Percentiles rank a stretch among this genome's conserved stretches.
phyloP scores from a whole-genome alignment of 2,797 vertebrate genomes.

The Phyllotis vaccarum region DNA sequence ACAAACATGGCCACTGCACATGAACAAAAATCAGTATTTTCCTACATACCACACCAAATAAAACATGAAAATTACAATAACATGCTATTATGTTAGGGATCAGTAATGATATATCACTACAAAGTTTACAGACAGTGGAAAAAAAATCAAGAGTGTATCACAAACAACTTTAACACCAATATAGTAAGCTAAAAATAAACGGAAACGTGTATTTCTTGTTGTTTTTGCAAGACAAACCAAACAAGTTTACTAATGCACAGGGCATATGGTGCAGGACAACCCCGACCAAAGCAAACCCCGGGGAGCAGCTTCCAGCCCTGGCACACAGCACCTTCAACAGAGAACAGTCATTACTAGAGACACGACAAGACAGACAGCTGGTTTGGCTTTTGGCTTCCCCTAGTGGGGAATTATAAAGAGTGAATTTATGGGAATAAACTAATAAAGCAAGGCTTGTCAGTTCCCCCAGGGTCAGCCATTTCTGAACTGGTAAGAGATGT shows the following conservation, averaged over 20 bases:
- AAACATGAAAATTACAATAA: slow-evolving; percentile 46
- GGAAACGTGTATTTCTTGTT: not conserved
- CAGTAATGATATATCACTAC: slow-evolving; percentile 15
- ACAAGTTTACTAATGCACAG: not conserved
- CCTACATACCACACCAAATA: not conserved
- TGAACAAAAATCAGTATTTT: slow-evolving; percentile 27
- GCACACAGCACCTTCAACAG: not conserved
- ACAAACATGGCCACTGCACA: slow-evolving; percentile 8
- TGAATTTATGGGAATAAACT: not conserved
- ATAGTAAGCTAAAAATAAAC: slow-evolving; percentile 46
- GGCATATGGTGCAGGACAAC: not conserved
- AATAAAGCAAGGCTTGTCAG: not conserved
- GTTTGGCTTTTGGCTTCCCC: not conserved
- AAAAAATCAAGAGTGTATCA: slow-evolving; percentile 10
- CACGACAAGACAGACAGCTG: not conserved
- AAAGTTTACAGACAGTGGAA: not conserved
- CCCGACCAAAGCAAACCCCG: not conserved
- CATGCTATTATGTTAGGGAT: no score
- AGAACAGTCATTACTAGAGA: not conserved
- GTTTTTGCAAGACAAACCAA: not conserved
- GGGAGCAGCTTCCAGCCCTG: not conserved
- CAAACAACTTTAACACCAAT: slow-evolving; percentile 42
- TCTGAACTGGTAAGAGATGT: not conserved
- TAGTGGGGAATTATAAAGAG: not conserved
- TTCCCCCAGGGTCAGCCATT: not conserved